Evolutionary conservation across 2,888 invertebrate species (phyloP), one percentile per base, ranked within the genome.

Genomic region (Apocheima hispidaria): DNA sequence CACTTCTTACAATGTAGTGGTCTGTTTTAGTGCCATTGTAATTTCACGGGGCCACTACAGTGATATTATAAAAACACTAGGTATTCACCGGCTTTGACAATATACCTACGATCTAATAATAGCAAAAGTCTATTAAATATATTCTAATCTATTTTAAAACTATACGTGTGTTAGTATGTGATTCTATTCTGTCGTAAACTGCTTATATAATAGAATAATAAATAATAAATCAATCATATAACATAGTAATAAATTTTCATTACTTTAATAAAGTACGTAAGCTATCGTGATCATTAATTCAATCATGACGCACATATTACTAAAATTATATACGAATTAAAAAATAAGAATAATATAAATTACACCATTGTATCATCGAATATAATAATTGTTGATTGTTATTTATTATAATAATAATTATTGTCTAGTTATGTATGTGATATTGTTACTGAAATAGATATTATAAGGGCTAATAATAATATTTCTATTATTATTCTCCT

Each of bases 401-500:
- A 87, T 86, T 78, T 81, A 86, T 80, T 78, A 78, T 79, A 81
- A 78, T 82, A 81, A 84, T 79, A 74, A 85, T 83, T 84, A 88
- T 84, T 86, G 87, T 89, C 87, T 90, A 90, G 90, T 85, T 87
- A 80, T 88, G 81, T 90, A 92, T 90, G 92, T 92, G 92, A 92
- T 92, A 92, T 90, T 91, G 92, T 91, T 92, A 91, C 89, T 87
- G 86, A 83, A 88, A 88, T 87, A 89, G 87, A 90, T 89, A 88
- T 88, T 73, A 87, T 86, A 85, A 89, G 86, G 81, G 87, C 84
- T 90, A 88, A 80, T 82, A 76, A 78, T 76, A 73, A 73, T 80
- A 81, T 82, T 84, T 84, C 79, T 88, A 85, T 74, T 87, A 88
- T 75, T 88, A 90, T 83, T 84, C 86, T 86, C 79, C 91, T 88